Conservation (phyloP, 1,140 invertebrate species). For the Meloidogyne floridensis region DNA sequence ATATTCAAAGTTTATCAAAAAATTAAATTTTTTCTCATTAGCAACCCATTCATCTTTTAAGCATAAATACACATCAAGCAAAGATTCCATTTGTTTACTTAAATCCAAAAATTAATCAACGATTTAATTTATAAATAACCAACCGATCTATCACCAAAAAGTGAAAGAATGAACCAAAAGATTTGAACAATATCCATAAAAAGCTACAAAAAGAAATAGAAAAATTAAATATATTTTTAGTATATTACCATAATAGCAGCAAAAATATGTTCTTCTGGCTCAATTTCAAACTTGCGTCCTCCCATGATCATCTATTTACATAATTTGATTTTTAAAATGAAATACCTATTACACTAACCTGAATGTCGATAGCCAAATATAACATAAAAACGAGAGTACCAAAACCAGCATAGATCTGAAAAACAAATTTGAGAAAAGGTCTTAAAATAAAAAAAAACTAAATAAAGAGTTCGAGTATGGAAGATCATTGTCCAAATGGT, state of each 20-base stretch:
- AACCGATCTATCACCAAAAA: slow-evolving; percentile 48
- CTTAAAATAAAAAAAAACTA: slow-evolving; percentile 19
- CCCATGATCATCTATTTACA: slow-evolving; percentile 71
- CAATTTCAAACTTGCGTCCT: slow-evolving; percentile 72
- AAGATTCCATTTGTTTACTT: background rate
- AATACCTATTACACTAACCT: slow-evolving; percentile 57
- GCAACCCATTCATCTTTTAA: background rate
- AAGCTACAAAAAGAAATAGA: slow-evolving; percentile 17
- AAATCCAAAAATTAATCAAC: background rate
- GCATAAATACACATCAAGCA: background rate
- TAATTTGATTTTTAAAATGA: slow-evolving; percentile 9
- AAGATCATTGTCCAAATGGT: slow-evolving; percentile 39
- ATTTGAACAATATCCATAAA: slow-evolving; percentile 62
- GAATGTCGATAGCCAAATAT: slow-evolving; percentile 75
- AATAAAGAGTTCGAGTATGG: slow-evolving; percentile 15
- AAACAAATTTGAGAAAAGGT: slow-evolving; percentile 28
- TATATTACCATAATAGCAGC: slow-evolving; percentile 70
- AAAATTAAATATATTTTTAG: background rate
- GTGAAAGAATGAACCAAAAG: slow-evolving; percentile 60
- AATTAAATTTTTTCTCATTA: background rate
- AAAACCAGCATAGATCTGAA: slow-evolving; percentile 54
- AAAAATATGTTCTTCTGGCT: slow-evolving; percentile 75
- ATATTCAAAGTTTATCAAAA: slow-evolving; percentile 11
- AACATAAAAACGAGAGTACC: slow-evolving; percentile 63
- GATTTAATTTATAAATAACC: background rate